Evolutionary conservation across 1,140 invertebrate species (phyloP).

Genomic region (Ceratosolen solmsi): DNA sequence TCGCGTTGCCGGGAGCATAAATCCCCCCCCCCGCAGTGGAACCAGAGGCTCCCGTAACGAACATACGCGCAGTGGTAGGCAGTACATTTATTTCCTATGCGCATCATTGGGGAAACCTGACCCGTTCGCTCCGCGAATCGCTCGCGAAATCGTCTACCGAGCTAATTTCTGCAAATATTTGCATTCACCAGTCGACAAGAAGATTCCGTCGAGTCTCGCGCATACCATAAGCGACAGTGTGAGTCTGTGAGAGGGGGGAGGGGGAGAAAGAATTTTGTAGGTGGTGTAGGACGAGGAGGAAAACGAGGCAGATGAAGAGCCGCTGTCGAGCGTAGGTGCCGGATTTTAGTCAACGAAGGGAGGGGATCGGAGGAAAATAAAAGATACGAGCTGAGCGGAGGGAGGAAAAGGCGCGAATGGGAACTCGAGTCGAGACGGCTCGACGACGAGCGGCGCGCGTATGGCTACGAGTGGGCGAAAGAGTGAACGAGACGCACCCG

Average conservation of each 20-base stretch:
- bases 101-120: neutral
- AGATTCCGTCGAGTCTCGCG: constrained; percentile 49
- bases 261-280: no score
- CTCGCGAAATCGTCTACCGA: constrained; percentile 56
- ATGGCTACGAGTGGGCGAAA: constrained; percentile 2
- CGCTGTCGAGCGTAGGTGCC: constrained; percentile 48
- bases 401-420: neutral
- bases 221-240: no score
- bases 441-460: constrained; percentile 14
- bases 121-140: constrained; percentile 14
- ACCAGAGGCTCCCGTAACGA: neutral
- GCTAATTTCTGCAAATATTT: constrained; percentile 70
- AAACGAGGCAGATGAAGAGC: no score
- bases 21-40: neutral
- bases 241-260: no score
- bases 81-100: neutral
- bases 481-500: constrained; percentile 40
- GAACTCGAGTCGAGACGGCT: no score
- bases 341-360: constrained; percentile 35
- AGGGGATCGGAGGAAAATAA: neutral
- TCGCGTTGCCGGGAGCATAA: constrained; percentile 2
- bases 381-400: constrained; percentile 12
- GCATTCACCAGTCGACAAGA: constrained; percentile 52
- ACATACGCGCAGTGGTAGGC: neutral
- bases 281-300: no score